Conservation (phyloP, 2,797 vertebrate genomes). For the Echeneis naucrates region DNA sequence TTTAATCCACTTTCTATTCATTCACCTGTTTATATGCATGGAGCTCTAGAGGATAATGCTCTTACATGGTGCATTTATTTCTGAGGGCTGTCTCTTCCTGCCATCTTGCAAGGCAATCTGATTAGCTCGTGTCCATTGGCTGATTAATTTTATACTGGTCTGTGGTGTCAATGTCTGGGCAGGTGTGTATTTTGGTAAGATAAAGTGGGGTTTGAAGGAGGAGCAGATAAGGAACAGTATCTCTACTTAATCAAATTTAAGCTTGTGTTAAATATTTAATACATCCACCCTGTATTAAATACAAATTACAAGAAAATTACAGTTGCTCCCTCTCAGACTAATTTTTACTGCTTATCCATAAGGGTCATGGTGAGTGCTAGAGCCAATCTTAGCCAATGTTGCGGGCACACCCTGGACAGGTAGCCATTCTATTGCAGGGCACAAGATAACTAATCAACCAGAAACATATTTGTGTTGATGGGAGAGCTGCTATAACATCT, state of each 20-base stretch:
- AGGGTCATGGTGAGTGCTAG: too few species aligned
- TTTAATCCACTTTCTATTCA: constrained; percentile 81
- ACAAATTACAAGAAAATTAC: too few species aligned
- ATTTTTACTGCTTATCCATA: too few species aligned
- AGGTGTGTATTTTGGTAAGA: constrained; percentile 14
- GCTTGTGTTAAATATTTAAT: not conserved
- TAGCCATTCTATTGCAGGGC: too few species aligned
- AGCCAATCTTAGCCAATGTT: too few species aligned
- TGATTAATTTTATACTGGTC: constrained; percentile 68
- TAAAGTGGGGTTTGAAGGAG: constrained; percentile 10
- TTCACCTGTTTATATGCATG: constrained; percentile 68
- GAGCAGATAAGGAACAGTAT: constrained; percentile 3
- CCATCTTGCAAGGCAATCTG: constrained; percentile 45
- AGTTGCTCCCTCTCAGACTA: too few species aligned
- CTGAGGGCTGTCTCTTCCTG: constrained; percentile 29
- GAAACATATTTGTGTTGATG: constrained; percentile 3
- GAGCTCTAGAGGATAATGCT: constrained; percentile 55
- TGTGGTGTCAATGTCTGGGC: constrained; percentile 47
- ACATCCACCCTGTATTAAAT: not conserved
- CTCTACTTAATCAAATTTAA: constrained; percentile 23
- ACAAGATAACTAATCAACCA: too few species aligned
- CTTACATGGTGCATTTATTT: constrained; percentile 51
- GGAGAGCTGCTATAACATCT: not conserved
- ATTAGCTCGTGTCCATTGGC: constrained; percentile 62
- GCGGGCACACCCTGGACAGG: too few species aligned